These are phyloP conservation scores for Mesembrinibis cayennensis DNA, from an alignment of 2,113 vertebrate species.

Conservation along the genomic window DNA sequence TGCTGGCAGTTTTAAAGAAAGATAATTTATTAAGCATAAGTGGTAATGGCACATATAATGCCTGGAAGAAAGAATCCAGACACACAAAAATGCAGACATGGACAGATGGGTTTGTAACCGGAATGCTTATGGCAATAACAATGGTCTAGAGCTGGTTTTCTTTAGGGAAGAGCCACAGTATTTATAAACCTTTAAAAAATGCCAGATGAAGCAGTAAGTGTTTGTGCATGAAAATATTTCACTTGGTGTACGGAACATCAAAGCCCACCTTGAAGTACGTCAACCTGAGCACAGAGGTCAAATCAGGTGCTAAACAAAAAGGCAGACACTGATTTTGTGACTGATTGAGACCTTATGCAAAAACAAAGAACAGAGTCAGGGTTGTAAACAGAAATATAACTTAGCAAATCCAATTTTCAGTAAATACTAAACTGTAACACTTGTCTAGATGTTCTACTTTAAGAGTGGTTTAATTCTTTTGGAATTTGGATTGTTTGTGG, in stretches of 20 bases:
- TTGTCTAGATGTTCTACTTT: background rate
- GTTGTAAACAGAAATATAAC: background rate
- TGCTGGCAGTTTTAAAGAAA: background rate
- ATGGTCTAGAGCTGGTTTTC: background rate
- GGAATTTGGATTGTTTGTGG: background rate
- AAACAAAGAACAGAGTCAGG: background rate
- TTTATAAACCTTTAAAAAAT: background rate
- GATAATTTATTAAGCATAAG: background rate
- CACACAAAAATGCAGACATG: background rate
- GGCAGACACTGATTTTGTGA: background rate
- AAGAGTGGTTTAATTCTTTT: background rate
- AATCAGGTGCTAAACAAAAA: accelerated
- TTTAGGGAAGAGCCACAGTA: background rate
- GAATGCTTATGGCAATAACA: background rate
- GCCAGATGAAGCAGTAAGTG: background rate
- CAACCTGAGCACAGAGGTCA: accelerated
- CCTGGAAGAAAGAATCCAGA: background rate
- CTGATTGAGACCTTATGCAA: accelerated
- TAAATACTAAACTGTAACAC: background rate
- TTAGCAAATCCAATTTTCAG: background rate
- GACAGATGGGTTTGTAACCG: background rate
- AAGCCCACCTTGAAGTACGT: background rate
- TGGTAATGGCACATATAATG: background rate
- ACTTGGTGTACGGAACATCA: background rate
- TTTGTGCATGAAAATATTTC: background rate